These are phyloP conservation scores for Macrotis lagotis DNA, from an alignment of 2,113 vertebrate genomes.

Conservation along the genomic window DNA sequence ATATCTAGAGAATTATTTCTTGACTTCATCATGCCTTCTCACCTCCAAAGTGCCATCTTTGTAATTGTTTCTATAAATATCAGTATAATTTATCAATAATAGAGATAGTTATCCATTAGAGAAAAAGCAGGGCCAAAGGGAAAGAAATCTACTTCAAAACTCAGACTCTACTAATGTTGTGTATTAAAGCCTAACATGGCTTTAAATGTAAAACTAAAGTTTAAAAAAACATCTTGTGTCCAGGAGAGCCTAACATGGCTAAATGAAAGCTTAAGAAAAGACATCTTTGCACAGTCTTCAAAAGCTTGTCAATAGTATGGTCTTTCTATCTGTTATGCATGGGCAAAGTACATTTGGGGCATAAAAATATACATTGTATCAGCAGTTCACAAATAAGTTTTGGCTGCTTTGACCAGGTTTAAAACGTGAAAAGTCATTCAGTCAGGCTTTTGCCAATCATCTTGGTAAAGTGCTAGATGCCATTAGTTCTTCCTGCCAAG, in stretches of 20 bases:
- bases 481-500: slow-evolving; percentile 19
- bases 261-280: not conserved
- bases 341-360: not conserved
- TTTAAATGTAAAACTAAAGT: not conserved
- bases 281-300: not conserved
- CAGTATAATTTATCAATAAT: not conserved
- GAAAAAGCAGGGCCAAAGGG: slow-evolving; percentile 11
- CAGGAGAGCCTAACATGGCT: not conserved
- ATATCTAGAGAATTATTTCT: not conserved
- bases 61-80: not conserved
- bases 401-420: not conserved
- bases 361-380: not conserved
- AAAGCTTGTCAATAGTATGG: not conserved
- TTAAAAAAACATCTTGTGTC: not conserved
- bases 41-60: not conserved
- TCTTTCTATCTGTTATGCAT: not conserved
- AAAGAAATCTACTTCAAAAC: slow-evolving; percentile 17
- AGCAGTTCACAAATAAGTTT: not conserved
- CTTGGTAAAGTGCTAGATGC: slow-evolving; percentile 16
- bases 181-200: not conserved
- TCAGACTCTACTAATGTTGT: slow-evolving; percentile 11
- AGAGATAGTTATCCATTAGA: not conserved
- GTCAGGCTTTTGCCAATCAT: slow-evolving; percentile 2
- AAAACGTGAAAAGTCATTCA: slow-evolving; percentile 16
- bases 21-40: not conserved